These are phyloP conservation scores for Catostomus latipinnis DNA, from an alignment of 2,797 vertebrate genomes.

Conservation along the genomic window DNA sequence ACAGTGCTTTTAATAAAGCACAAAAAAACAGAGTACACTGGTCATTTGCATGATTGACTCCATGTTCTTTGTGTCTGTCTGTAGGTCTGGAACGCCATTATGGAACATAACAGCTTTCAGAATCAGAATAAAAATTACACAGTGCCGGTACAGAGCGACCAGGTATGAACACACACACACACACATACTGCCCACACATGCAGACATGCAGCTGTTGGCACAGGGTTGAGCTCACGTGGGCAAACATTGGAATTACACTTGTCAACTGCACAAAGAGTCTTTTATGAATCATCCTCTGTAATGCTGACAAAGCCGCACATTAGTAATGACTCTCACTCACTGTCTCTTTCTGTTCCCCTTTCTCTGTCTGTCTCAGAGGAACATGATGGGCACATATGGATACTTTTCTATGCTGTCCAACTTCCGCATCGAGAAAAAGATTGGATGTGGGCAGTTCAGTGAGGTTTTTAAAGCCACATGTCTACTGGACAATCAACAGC, in stretches of 20 bases:
- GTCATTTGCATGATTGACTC: neutral
- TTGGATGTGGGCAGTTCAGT: conserved; percentile 92
- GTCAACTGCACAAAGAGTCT: neutral
- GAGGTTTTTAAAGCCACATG: conserved; percentile 93
- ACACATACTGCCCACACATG: neutral
- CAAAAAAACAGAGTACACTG: neutral
- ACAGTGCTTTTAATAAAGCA: neutral
- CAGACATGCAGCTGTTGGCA: conserved; percentile 7
- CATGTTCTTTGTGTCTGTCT: conserved; percentile 30
- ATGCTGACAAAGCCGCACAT: neutral
- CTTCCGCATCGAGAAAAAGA: conserved; percentile 93
- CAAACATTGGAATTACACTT: neutral
- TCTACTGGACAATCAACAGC: conserved; percentile 87
- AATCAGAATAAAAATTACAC: conserved; percentile 84
- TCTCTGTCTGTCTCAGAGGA: conserved; percentile 16
- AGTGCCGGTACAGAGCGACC: conserved; percentile 76
- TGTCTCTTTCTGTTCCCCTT: conserved; percentile 8
- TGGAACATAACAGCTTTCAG: conserved; percentile 87
- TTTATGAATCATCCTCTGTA: conserved; percentile 28
- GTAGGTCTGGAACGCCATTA: conserved; percentile 80
- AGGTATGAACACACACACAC: conserved; percentile 69
- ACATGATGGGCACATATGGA: conserved; percentile 64
- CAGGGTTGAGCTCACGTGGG: conserved; percentile 1
- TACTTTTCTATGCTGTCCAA: conserved; percentile 87
- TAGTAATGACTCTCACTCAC: conserved; percentile 14